These are phyloP conservation scores for Caiman crocodilus DNA, from an alignment of 2,797 vertebrate species.

Conservation along the genomic window DNA sequence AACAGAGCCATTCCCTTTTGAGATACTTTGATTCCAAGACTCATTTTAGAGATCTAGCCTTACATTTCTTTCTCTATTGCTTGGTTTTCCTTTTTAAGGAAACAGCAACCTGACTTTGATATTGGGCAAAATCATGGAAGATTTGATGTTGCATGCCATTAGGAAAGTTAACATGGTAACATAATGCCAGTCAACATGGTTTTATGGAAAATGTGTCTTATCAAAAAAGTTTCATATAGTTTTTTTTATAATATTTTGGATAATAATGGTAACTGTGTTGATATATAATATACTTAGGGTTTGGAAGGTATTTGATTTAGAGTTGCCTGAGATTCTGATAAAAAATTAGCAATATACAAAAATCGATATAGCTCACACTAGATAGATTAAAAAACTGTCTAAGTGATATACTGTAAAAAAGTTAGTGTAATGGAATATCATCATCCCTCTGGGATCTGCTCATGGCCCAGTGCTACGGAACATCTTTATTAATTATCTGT, in stretches of 20 bases:
- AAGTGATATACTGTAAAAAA: neutral
- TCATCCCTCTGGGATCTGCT: neutral
- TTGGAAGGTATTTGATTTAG: too few relatives aligned
- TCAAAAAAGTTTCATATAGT: neutral
- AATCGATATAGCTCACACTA: neutral
- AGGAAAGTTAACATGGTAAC: slow-evolving; percentile 20
- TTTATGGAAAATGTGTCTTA: slow-evolving; percentile 20
- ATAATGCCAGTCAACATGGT: slow-evolving; percentile 26
- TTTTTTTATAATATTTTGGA: neutral
- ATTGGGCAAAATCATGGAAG: slow-evolving; percentile 20
- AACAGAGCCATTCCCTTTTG: neutral
- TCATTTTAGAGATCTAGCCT: neutral
- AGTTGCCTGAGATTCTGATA: neutral
- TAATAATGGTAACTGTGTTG: neutral
- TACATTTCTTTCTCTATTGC: neutral
- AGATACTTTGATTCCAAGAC: neutral
- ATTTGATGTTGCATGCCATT: neutral
- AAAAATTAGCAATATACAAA: neutral
- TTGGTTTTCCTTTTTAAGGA: neutral
- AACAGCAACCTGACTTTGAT: slow-evolving; percentile 1
- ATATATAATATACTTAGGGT: neutral
- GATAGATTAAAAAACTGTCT: slow-evolving; percentile 24
- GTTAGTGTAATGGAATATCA: neutral
- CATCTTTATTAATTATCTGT: neutral
- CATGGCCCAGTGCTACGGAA: neutral